Evolutionary conservation across 2,797 vertebrate genomes (phyloP).

Genomic region (Heterohyrax brucei): DNA sequence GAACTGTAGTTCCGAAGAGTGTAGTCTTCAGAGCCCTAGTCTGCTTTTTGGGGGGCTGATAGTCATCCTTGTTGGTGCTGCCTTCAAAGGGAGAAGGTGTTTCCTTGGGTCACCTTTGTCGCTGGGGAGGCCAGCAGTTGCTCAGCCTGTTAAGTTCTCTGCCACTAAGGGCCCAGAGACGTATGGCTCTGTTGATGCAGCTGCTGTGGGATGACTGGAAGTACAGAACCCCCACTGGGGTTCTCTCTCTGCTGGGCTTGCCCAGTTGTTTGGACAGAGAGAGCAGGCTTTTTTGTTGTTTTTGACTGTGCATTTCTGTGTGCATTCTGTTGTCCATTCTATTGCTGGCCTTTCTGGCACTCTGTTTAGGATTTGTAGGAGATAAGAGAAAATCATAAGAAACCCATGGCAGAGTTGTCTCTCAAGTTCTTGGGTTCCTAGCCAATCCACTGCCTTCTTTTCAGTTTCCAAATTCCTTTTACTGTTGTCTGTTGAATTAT

Average conservation of each 20-base stretch:
- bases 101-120: neutral
- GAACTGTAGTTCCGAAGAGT: neutral
- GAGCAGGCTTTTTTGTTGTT: neutral
- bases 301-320: neutral
- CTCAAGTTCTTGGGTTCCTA: neutral
- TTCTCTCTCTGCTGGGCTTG: neutral
- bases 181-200: neutral
- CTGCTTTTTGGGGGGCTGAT: neutral
- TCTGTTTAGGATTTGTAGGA: neutral
- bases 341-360: neutral
- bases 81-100: neutral
- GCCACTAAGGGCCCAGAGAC: neutral
- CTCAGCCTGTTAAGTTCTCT: neutral
- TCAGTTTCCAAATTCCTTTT: neutral
- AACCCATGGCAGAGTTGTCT: neutral
- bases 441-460: neutral
- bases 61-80: neutral
- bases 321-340: neutral
- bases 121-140: neutral
- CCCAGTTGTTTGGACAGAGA: neutral
- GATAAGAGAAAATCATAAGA: neutral
- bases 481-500: neutral
- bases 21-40: neutral
- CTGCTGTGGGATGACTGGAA: neutral
- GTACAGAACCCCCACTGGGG: neutral